Evolutionary conservation across 2,797 vertebrate genomes (phyloP).

Genomic region (Arnoldichthys spilopterus): DNA sequence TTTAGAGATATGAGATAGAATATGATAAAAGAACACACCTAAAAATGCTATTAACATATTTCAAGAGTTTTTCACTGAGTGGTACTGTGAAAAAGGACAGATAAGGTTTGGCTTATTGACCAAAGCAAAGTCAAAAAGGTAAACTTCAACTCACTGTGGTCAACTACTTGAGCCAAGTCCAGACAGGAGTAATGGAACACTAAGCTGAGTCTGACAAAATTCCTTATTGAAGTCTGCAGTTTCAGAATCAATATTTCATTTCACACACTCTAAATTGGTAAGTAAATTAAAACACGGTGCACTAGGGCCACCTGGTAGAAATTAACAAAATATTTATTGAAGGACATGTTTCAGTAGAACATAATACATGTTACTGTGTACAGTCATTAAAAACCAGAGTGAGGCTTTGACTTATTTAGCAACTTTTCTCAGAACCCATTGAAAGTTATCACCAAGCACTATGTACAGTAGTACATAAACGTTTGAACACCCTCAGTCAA

Average conservation of each 20-base stretch:
- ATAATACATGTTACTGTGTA: conserved; percentile 34
- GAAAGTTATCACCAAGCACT: neutral
- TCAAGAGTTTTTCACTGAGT: too few species aligned
- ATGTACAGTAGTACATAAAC: too few species aligned
- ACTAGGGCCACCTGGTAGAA: conserved; percentile 33
- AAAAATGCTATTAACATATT: neutral
- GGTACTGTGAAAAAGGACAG: too few species aligned
- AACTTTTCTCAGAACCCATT: conserved; percentile 22
- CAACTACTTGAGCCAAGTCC: neutral
- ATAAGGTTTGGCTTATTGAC: neutral
- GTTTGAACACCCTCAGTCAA: too few species aligned
- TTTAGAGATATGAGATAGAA: neutral
- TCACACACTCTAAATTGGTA: conserved; percentile 49
- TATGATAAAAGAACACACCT: neutral
- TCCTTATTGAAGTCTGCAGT: conserved; percentile 57
- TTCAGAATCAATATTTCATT: conserved; percentile 66
- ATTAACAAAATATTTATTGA: conserved; percentile 54
- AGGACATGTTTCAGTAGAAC: conserved; percentile 42
- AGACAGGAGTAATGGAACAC: conserved; percentile 49
- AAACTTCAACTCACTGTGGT: neutral
- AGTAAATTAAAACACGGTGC: conserved; percentile 55
- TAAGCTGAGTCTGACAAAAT: conserved; percentile 46
- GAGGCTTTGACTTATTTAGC: conserved; percentile 44
- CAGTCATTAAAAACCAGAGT: conserved; percentile 45
- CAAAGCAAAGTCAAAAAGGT: neutral